phyloP scores from a whole-genome alignment of 2,888 invertebrate species.

The Galerucella pusilla region DNA sequence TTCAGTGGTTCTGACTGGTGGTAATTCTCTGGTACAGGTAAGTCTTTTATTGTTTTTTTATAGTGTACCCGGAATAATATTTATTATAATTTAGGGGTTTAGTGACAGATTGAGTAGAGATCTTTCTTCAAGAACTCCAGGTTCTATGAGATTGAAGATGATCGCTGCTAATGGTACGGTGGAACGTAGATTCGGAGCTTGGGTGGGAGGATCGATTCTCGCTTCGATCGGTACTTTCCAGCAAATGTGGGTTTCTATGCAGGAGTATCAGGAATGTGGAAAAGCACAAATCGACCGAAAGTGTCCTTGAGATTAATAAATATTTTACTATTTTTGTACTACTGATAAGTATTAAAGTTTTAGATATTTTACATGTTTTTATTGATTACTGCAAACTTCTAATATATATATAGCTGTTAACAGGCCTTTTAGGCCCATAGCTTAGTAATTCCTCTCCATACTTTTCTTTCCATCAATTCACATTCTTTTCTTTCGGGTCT shows the following conservation, averaged over 20 bases:
- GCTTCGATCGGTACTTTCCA: slow-evolving; percentile 99
- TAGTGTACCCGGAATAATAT: background rate
- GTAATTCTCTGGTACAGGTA: slow-evolving; percentile 88
- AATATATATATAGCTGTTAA: too few relatives aligned
- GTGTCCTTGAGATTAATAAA: slow-evolving; percentile 73
- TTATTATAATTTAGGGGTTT: slow-evolving; percentile 75
- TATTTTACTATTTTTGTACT: slow-evolving; percentile 5
- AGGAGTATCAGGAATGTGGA: slow-evolving; percentile 98
- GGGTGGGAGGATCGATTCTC: slow-evolving; percentile 98
- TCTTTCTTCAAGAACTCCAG: slow-evolving; percentile 86
- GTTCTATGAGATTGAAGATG: slow-evolving; percentile 93
- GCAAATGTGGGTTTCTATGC: slow-evolving; percentile 99
- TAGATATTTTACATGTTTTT: background rate
- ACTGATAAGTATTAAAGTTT: slow-evolving; percentile 6
- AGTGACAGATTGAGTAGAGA: slow-evolving; percentile 92
- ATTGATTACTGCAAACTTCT: background rate
- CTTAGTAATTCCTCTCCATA: too few relatives aligned
- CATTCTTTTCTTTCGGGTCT: too few relatives aligned
- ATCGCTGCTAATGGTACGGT: slow-evolving; percentile 91
- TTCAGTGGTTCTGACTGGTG: slow-evolving; percentile 94
- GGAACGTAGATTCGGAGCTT: slow-evolving; percentile 95
- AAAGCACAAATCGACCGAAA: slow-evolving; percentile 97
- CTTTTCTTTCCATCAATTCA: too few relatives aligned
- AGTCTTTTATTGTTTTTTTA: slow-evolving; percentile 19
- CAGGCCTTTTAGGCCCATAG: too few relatives aligned